A percentile compares a stretch with the other conserved stretches of the same genome.
Conservation (phyloP, 2,113 vertebrate genomes). For the Chloropsis cyanopogon region DNA sequence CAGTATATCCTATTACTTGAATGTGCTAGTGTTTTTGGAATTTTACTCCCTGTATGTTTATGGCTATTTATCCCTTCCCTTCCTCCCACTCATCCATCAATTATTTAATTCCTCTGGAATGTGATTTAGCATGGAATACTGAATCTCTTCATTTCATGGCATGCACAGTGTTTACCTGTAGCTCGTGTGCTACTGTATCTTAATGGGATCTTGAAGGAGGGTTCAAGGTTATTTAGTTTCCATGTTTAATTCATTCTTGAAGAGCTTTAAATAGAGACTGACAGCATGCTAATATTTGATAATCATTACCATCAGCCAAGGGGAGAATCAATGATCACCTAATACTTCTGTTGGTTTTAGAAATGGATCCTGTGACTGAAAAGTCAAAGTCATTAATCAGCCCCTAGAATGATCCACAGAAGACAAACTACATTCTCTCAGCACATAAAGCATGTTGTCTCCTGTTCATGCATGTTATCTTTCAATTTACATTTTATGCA, state of each 20-base stretch:
- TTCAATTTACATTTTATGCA: conserved; percentile 37
- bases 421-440: conserved; percentile 54
- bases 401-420: conserved; percentile 54
- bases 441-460: conserved; percentile 44
- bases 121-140: not conserved
- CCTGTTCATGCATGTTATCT: conserved; percentile 50
- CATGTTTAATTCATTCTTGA: conserved; percentile 29
- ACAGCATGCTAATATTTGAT: conserved; percentile 22
- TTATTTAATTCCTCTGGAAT: conserved; percentile 69
- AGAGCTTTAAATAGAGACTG: conserved; percentile 44
- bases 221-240: conserved; percentile 54
- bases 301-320: conserved; percentile 14
- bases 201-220: conserved; percentile 44
- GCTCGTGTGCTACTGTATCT: not conserved
- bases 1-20: not conserved
- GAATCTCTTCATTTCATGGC: conserved; percentile 34
- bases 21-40: conserved; percentile 4
- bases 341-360: conserved; percentile 23
- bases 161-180: conserved; percentile 24
- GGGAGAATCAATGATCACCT: conserved; percentile 9
- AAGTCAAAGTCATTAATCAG: conserved; percentile 69
- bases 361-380: conserved; percentile 18
- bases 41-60: conserved; percentile 19
- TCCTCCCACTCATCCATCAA: not conserved
- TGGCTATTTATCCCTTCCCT: not conserved